Percentiles rank a stretch among this genome's conserved stretches.
Evolutionary conservation across 2,888 invertebrate species (phyloP).

Genomic region (Eledone cirrhosa): DNA sequence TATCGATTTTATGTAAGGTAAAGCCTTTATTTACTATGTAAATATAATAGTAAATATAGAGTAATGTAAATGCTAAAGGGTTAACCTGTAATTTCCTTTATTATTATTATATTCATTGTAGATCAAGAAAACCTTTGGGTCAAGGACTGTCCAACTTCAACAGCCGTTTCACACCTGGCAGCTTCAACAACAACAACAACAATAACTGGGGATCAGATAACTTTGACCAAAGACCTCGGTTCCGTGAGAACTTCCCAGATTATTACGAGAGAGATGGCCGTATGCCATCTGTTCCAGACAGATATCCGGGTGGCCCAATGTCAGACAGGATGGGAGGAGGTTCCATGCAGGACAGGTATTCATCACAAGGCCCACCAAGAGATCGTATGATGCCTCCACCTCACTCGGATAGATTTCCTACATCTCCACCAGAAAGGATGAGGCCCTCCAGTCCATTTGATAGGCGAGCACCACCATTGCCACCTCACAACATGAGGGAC

Average conservation of each 20-base stretch:
- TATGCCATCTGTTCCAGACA: conserved; percentile 9
- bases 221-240: conserved; percentile 10
- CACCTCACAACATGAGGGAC: conserved; percentile 33
- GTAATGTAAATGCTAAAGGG: too few species aligned
- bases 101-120: not conserved
- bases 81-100: too few species aligned
- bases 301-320: conserved; percentile 21
- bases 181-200: conserved; percentile 42
- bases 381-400: conserved; percentile 24
- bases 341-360: not conserved
- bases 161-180: conserved; percentile 36
- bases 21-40: too few species aligned
- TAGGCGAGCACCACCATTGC: conserved; percentile 31
- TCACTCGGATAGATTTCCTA: conserved; percentile 15
- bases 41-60: too few species aligned
- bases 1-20: too few species aligned
- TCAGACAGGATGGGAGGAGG: conserved; percentile 22
- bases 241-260: conserved; percentile 21
- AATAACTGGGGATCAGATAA: conserved; percentile 18
- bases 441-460: conserved; percentile 35
- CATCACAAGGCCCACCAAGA: not conserved
- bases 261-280: conserved; percentile 19
- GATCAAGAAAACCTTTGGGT: not conserved
- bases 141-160: not conserved
- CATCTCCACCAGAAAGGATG: conserved; percentile 17